phyloP scores from a whole-genome alignment of 2,797 vertebrate genomes.

The Myotis planiceps region DNA sequence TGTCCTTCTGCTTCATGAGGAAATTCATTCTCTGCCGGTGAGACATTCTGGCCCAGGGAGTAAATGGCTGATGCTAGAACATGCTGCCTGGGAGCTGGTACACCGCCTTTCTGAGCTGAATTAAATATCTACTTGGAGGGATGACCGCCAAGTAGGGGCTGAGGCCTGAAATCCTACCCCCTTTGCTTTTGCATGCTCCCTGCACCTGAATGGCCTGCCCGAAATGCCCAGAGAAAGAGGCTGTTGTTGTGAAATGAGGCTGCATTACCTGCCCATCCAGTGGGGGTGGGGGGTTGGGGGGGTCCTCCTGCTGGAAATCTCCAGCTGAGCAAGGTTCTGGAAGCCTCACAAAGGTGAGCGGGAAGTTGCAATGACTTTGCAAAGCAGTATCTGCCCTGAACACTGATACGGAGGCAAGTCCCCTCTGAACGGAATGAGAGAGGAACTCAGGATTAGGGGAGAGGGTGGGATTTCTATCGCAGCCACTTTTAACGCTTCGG shows the following conservation, averaged over 20 bases:
- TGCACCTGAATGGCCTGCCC: slow-evolving; percentile 61
- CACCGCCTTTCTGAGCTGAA: slow-evolving; percentile 81
- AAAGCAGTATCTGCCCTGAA: slow-evolving; percentile 38
- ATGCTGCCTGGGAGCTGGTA: slow-evolving; percentile 69
- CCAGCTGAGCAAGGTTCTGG: slow-evolving; percentile 40
- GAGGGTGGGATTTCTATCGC: not conserved
- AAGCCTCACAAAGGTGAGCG: slow-evolving; percentile 36
- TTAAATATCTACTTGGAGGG: slow-evolving; percentile 80
- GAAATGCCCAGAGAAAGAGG: slow-evolving; percentile 74
- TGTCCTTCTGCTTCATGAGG: slow-evolving; percentile 55
- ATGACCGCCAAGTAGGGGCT: slow-evolving; percentile 69
- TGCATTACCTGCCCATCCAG: slow-evolving; percentile 69
- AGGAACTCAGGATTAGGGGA: not conserved
- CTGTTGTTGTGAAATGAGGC: slow-evolving; percentile 45
- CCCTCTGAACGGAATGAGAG: not conserved
- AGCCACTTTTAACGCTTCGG: not conserved
- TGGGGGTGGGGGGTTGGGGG: no score
- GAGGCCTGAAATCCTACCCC: slow-evolving; percentile 71
- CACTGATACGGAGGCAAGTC: not conserved
- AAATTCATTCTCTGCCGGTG: slow-evolving; percentile 69
- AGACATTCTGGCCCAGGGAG: slow-evolving; percentile 69
- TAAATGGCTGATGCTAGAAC: slow-evolving; percentile 59
- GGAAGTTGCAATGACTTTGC: slow-evolving; percentile 62
- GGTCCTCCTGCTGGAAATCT: slow-evolving; percentile 30
- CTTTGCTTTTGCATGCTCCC: slow-evolving; percentile 62